Percentiles rank a stretch among this genome's conserved stretches.
phyloP scores from a whole-genome alignment of 2,113 vertebrate species.

The Aix galericulata region DNA sequence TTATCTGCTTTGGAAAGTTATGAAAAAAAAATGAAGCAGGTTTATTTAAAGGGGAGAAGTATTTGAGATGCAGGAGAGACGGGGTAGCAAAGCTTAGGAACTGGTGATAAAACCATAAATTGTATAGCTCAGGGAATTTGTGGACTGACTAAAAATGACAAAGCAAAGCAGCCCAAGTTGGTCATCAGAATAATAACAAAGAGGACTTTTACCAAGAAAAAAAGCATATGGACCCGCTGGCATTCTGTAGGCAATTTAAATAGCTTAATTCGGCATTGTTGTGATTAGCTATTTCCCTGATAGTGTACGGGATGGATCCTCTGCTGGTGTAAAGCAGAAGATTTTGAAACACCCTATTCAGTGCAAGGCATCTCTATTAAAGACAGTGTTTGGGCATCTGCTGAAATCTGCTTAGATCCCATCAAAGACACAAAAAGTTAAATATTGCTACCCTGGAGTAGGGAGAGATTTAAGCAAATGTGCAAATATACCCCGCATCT shows the following conservation, averaged over 20 bases:
- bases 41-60: constrained; percentile 74
- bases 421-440: neutral
- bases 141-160: constrained; percentile 70
- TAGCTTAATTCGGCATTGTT: constrained; percentile 63
- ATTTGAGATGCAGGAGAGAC: constrained; percentile 72
- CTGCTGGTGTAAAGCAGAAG: constrained; percentile 7
- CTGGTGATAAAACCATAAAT: constrained; percentile 73
- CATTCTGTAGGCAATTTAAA: constrained; percentile 54
- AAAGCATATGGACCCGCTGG: constrained; percentile 21
- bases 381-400: neutral
- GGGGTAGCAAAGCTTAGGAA: constrained; percentile 66
- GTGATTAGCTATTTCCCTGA: constrained; percentile 47
- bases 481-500: neutral
- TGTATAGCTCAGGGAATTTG: constrained; percentile 73
- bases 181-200: constrained; percentile 61
- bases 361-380: neutral
- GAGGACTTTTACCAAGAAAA: constrained; percentile 33
- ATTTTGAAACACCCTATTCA: constrained; percentile 7
- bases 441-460: neutral
- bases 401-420: neutral
- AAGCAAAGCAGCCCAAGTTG: constrained; percentile 68
- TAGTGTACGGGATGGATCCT: constrained; percentile 40
- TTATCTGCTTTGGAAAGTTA: constrained; percentile 78
- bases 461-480: neutral
- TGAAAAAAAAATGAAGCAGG: constrained; percentile 68